These are phyloP conservation scores for Polydrusus pterygomalis DNA, from an alignment of 2,888 invertebrate species.

Conservation along the genomic window DNA sequence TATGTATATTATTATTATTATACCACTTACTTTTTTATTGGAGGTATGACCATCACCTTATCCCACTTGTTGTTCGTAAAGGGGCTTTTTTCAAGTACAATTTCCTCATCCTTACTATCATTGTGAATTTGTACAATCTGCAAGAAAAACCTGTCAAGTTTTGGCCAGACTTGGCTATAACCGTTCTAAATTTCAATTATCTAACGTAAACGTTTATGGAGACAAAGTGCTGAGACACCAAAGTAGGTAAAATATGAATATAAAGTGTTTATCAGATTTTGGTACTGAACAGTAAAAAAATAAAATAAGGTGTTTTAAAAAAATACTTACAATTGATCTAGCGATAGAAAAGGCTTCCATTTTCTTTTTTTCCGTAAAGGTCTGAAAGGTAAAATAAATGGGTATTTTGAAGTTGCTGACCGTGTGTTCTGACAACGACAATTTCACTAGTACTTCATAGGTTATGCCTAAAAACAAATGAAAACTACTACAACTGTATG, in stretches of 20 bases:
- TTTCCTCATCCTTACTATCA: constrained; percentile 35
- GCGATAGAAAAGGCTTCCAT: constrained; percentile 68
- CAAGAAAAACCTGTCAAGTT: too few species aligned
- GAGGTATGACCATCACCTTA: constrained; percentile 23
- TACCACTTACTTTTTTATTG: constrained; percentile 40
- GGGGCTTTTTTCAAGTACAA: constrained; percentile 56
- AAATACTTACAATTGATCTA: constrained; percentile 72
- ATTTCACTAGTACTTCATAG: constrained; percentile 63
- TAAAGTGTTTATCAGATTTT: too few species aligned
- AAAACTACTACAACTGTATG: background rate
- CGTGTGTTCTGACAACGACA: constrained; percentile 64
- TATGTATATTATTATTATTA: too few species aligned
- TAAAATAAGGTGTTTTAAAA: background rate
- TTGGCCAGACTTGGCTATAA: too few species aligned
- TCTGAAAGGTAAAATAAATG: constrained; percentile 72
- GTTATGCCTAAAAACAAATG: constrained; percentile 63
- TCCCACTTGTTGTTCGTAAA: constrained; percentile 59
- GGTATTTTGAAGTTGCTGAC: constrained; percentile 73
- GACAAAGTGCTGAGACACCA: too few species aligned
- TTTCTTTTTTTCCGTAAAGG: constrained; percentile 56
- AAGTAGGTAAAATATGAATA: too few species aligned
- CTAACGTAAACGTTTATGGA: too few species aligned
- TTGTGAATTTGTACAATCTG: constrained; percentile 69
- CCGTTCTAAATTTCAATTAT: too few species aligned
- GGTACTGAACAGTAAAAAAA: too few species aligned